phyloP scores from a whole-genome alignment of 2,113 vertebrate species.

The Sardina pilchardus region DNA sequence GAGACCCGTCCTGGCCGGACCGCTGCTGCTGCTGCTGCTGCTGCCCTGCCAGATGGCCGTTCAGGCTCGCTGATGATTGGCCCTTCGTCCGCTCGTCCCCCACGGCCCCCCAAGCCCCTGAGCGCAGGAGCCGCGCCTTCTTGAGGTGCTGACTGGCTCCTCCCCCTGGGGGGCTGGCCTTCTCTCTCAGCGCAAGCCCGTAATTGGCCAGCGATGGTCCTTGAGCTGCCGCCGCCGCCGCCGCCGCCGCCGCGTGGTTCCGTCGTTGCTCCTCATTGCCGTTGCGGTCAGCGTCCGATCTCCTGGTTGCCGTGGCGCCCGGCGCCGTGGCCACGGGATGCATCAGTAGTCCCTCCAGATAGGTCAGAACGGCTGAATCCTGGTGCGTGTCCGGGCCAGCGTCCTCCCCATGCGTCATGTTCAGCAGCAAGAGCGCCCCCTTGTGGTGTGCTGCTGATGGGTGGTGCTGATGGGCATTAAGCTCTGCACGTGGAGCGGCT shows the following conservation, averaged over 20 bases:
- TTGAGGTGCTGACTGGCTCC: slow-evolving; percentile 90
- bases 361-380: slow-evolving; percentile 99
- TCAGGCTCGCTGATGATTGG: slow-evolving; percentile 80
- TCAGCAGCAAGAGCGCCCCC: slow-evolving; percentile 87
- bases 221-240: slow-evolving; percentile 66
- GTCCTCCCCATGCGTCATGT: slow-evolving; percentile 99
- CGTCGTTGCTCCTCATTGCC: slow-evolving; percentile 83
- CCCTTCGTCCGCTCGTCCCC: slow-evolving; percentile 78
- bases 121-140: slow-evolving; percentile 92
- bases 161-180: slow-evolving; percentile 76
- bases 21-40: slow-evolving; percentile 78
- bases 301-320: slow-evolving; percentile 84
- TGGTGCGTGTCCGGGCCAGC: slow-evolving; percentile 99
- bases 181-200: slow-evolving; percentile 75
- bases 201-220: slow-evolving; percentile 81
- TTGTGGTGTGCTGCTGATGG: slow-evolving; percentile 69
- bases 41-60: slow-evolving; percentile 68
- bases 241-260: slow-evolving; percentile 51
- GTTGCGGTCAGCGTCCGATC: slow-evolving; percentile 75
- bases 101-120: slow-evolving; percentile 88
- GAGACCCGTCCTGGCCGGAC: slow-evolving; percentile 82
- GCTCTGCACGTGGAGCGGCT: slow-evolving; percentile 54
- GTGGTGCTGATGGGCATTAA: slow-evolving; percentile 54
- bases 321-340: slow-evolving; percentile 95
- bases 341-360: slow-evolving; percentile 99